These are phyloP conservation scores for Teleogryllus oceanicus DNA, from an alignment of 2,888 invertebrate genomes.

Conservation along the genomic window DNA sequence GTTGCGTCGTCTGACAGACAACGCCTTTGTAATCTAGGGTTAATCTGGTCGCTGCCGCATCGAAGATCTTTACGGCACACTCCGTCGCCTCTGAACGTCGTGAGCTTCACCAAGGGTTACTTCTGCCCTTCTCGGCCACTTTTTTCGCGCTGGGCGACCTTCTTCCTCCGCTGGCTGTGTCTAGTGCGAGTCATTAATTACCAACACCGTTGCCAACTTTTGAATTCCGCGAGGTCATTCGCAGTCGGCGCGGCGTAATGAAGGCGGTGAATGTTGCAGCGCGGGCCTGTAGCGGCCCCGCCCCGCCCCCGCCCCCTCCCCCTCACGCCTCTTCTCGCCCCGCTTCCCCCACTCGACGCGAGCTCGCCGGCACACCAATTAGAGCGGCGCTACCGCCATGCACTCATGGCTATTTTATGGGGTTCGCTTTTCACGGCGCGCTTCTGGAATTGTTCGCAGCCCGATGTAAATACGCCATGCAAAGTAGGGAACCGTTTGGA, in stretches of 20 bases:
- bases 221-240: slow-evolving; percentile 9
- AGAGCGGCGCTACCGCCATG: neutral
- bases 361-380: neutral
- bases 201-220: neutral
- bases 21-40: too few relatives aligned
- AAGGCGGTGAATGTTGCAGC: neutral
- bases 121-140: neutral
- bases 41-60: too few relatives aligned
- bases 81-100: neutral
- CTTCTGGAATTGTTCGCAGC: neutral
- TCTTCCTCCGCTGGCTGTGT: neutral
- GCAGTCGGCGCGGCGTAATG: slow-evolving; percentile 5
- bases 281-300: neutral
- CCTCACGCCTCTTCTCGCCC: neutral
- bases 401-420: neutral
- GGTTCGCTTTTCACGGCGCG: slow-evolving; percentile 6
- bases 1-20: too few relatives aligned
- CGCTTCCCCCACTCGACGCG: neutral
- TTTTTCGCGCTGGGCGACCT: neutral
- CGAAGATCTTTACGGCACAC: neutral
- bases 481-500: neutral
- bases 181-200: neutral
- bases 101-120: neutral
- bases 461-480: neutral
- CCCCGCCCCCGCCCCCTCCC: neutral